Evolutionary conservation across 2,797 vertebrate genomes (phyloP).

Genomic region (Arremon brunneinucha): DNA sequence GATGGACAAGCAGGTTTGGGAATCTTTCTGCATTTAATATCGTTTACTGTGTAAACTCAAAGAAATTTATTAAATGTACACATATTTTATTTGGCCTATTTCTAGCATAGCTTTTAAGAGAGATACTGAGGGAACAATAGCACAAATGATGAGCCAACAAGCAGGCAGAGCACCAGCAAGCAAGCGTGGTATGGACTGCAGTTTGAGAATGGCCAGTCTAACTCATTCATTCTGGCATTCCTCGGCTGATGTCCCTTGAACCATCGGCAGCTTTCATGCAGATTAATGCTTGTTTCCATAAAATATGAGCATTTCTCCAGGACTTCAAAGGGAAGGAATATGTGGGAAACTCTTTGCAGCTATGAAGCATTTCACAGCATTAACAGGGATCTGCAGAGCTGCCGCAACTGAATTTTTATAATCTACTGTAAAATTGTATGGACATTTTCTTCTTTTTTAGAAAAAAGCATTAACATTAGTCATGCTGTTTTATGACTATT

Average conservation of each 20-base stretch:
- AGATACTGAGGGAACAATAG: background rate
- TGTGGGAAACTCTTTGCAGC: conserved; percentile 11
- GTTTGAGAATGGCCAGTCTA: background rate
- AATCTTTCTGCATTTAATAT: background rate
- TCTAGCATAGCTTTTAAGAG: background rate
- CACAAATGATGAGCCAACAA: background rate
- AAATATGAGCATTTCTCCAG: conserved; percentile 12
- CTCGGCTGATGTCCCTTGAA: background rate
- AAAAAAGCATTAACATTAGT: conserved; percentile 13
- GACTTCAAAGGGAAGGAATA: conserved; percentile 30
- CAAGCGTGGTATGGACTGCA: background rate
- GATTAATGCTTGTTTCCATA: conserved; percentile 6
- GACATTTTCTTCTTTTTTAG: background rate
- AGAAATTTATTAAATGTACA: background rate
- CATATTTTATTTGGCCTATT: background rate
- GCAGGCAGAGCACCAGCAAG: background rate
- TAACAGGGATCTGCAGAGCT: conserved; percentile 31
- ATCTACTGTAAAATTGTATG: conserved; percentile 15
- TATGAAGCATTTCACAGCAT: conserved; percentile 16
- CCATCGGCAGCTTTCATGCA: background rate
- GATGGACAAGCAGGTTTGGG: background rate
- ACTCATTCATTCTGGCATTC: background rate
- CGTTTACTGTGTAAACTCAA: background rate
- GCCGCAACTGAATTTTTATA: background rate
- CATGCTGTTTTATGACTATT: background rate